Evolutionary conservation across 2,113 vertebrate species (phyloP).

Genomic region (Nothoprocta pentlandii): DNA sequence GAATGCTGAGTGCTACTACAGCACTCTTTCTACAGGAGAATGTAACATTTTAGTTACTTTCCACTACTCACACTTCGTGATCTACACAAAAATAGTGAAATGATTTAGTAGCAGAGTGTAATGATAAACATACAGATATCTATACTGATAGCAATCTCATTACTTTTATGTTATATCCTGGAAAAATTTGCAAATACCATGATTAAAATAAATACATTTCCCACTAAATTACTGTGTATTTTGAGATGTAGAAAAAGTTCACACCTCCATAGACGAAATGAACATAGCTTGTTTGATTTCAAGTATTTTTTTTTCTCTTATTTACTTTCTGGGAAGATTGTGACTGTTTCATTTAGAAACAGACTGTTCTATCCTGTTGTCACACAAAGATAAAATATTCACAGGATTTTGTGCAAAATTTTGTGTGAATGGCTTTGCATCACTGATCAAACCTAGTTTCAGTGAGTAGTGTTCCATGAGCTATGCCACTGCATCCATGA

Average conservation of each 20-base stretch:
- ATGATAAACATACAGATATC: background rate
- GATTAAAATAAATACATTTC: slow-evolving; percentile 40
- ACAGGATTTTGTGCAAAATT: background rate
- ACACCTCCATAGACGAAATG: background rate
- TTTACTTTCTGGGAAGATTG: background rate
- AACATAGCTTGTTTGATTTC: background rate
- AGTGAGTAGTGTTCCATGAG: background rate
- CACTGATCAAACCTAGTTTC: background rate
- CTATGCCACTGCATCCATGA: rapidly evolving
- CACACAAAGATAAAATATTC: background rate
- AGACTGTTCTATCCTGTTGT: background rate
- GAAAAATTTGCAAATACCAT: slow-evolving; percentile 8
- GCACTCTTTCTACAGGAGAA: background rate
- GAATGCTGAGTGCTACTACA: background rate
- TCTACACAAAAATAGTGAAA: slow-evolving; percentile 18
- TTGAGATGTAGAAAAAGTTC: background rate
- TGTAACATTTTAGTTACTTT: background rate
- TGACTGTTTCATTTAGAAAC: background rate
- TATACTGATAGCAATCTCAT: background rate
- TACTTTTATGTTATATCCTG: background rate
- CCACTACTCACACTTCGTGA: background rate
- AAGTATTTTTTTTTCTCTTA: background rate
- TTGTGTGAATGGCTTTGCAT: background rate
- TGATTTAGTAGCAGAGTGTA: background rate
- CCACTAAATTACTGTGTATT: background rate